Evolutionary conservation across 2,888 invertebrate species (phyloP).

Genomic region (Ditylenchus weischeri): DNA sequence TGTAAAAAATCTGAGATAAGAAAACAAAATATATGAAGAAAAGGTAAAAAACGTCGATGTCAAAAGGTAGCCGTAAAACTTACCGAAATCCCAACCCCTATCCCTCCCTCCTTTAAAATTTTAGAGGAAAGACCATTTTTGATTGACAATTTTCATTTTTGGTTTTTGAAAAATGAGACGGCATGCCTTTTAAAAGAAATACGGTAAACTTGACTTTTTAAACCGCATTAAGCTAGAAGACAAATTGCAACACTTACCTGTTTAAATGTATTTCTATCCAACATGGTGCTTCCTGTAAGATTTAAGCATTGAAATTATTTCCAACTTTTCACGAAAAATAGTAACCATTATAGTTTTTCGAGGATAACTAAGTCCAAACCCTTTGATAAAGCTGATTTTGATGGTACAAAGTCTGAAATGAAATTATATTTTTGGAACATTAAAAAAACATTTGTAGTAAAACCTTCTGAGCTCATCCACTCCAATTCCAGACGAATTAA

Average conservation of each 20-base stretch:
- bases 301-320: neutral
- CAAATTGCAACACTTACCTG: conserved; percentile 14
- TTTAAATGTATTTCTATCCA: conserved; percentile 40
- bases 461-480: conserved; percentile 15
- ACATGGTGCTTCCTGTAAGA: conserved; percentile 26
- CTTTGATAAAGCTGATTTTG: conserved; percentile 35
- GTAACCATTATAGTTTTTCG: conserved; percentile 17
- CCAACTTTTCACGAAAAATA: neutral
- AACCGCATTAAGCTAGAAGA: neutral
- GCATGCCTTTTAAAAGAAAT: no score
- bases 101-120: no score
- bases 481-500: neutral
- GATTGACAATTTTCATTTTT: no score
- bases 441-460: neutral
- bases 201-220: no score
- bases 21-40: no score
- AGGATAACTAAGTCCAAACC: conserved; percentile 34
- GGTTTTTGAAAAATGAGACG: no score
- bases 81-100: no score
- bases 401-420: conserved; percentile 31
- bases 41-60: no score
- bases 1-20: no score
- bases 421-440: neutral
- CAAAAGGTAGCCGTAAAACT: no score
- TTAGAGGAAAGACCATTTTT: no score